Base-by-base conservation (phyloP, 2,888 invertebrate genomes). In the Cataglyphis altisquamis region DNA sequence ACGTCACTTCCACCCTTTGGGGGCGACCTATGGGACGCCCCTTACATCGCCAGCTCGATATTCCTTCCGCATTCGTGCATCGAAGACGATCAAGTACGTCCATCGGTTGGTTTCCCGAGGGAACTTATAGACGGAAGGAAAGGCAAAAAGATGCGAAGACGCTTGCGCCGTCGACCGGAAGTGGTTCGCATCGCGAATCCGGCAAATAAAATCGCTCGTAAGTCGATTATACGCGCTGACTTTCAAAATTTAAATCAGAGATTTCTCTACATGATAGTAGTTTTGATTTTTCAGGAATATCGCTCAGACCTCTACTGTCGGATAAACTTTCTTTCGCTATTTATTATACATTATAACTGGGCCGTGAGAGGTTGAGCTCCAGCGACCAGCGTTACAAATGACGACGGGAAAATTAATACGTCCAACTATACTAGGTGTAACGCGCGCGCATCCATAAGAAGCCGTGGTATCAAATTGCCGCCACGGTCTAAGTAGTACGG, bases 1-100 rank as follows among this genome's bases (percentile, higher is more conserved):
- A 72, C 86, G 36, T 57, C 62, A 64, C 48, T 84, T 75, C 78
- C 67, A 63, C 70, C 84, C 73, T 74, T 82, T 32, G 60, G 45
- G 45, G 12, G 21, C 29, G 62, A 36, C 25, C 25, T 62, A 25
- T 55, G 57, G 21, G 18, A 63, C 55, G 52, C 52, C 62, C 72
- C 74, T 48, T 63, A 63, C 63, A 55, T 41, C 84, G 64, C 48
- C 41, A 66, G 72, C 85, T 87, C 90, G 88, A 90, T 90, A 84
- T 72, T 90, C 83, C 81, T 90, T 89, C 87, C 90, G 77, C 87
- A 82, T 84, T 88, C 60, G 83, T 83, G 84, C 84, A 84, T 83
- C 82, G 84, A 88, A 86, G 66, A 67, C 83, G 86, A 89, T 86
- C 83, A 88, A 83, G 83, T 84, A 85, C 80, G 77, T 82, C 73